Conservation (phyloP, 2,888 invertebrate species). For the Coenonympha arcania region DNA sequence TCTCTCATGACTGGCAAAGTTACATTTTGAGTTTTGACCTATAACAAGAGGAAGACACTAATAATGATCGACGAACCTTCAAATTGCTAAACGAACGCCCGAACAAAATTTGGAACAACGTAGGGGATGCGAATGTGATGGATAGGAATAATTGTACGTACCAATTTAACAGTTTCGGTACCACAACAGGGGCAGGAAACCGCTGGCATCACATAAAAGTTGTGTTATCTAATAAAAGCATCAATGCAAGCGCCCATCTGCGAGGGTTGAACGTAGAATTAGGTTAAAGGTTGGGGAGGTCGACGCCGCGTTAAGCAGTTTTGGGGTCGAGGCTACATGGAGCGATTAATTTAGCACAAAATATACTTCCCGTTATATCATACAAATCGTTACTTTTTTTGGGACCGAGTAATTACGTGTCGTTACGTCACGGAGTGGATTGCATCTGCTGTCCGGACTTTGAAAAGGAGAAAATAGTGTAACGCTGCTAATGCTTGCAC, state of each 20-base stretch:
- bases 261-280: conserved; percentile 52
- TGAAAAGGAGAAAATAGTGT: background rate
- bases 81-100: too few species aligned
- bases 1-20: too few species aligned
- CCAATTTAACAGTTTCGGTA: conserved; percentile 36
- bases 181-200: conserved; percentile 28
- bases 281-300: conserved; percentile 60
- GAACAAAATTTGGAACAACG: too few species aligned
- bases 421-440: too few species aligned
- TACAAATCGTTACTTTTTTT: conserved; percentile 35
- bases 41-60: too few species aligned
- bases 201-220: too few species aligned
- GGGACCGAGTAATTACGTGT: conserved; percentile 16
- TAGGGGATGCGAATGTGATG: too few species aligned
- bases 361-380: conserved; percentile 48
- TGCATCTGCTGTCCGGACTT: background rate
- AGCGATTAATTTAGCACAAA: conserved; percentile 49
- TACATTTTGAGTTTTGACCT: too few species aligned
- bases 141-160: conserved; percentile 35
- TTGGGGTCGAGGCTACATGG: conserved; percentile 51
- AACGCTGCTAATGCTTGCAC: too few species aligned
- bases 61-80: too few species aligned
- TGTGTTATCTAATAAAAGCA: conserved; percentile 50
- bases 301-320: conserved; percentile 46
- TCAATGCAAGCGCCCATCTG: conserved; percentile 48